phyloP scores from a whole-genome alignment of 2,113 vertebrate genomes.

The Aegotheles bennettii region DNA sequence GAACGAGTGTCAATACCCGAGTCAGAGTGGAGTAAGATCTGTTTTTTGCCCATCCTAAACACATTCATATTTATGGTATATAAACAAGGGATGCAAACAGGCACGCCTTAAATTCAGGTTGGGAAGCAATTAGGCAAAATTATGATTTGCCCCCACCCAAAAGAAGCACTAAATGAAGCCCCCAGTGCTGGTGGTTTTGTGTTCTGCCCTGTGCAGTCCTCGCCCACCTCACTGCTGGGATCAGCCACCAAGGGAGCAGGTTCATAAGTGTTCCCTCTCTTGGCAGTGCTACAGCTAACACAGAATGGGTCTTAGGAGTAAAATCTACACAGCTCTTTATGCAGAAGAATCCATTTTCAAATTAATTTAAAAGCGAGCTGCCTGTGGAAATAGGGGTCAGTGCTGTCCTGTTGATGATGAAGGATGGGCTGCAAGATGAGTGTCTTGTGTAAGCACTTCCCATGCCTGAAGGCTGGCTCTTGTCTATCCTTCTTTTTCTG shows the following conservation, averaged over 20 bases:
- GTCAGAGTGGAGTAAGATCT: background rate
- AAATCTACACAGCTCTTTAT: background rate
- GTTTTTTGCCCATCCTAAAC: background rate
- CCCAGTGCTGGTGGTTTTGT: background rate
- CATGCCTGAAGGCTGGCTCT: background rate
- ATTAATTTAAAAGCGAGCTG: background rate
- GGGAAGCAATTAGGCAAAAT: background rate
- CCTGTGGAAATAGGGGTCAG: background rate
- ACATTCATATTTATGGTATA: background rate
- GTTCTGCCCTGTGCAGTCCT: background rate
- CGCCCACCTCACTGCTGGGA: background rate
- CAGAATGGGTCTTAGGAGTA: background rate
- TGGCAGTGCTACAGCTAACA: background rate
- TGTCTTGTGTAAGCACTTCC: rapidly evolving
- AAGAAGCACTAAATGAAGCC: background rate
- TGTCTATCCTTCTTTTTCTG: background rate
- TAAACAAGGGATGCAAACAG: background rate
- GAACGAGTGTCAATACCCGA: background rate
- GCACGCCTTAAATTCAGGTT: background rate
- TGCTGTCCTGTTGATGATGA: background rate
- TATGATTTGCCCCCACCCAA: background rate
- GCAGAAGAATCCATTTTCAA: background rate
- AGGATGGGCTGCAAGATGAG: background rate
- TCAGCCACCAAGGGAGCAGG: background rate
- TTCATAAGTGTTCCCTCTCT: background rate